phyloP scores from a whole-genome alignment of 2,888 invertebrate genomes.

The Catocala fraxini region DNA sequence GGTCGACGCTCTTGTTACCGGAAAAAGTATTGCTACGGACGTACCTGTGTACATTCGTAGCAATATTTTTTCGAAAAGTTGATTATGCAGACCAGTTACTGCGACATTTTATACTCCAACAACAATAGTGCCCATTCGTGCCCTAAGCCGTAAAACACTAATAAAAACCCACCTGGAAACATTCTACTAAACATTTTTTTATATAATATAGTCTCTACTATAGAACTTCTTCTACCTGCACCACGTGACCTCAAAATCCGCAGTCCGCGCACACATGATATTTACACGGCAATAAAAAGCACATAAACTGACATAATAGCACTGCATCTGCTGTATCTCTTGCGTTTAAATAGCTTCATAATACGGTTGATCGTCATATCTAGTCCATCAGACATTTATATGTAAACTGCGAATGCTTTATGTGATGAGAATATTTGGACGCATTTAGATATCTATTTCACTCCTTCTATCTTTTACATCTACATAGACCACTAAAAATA shows the following conservation, averaged over 20 bases:
- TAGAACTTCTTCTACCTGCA: conserved; percentile 1
- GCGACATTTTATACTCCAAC: no score
- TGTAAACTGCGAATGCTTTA: conserved; percentile 34
- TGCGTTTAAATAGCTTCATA: conserved; percentile 51
- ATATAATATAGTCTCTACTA: neutral
- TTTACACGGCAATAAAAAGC: conserved; percentile 45
- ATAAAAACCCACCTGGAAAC: neutral
- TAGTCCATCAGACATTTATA: conserved; percentile 41
- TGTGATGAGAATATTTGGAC: conserved; percentile 27
- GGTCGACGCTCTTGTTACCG: no score
- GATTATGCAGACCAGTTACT: no score
- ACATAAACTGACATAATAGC: conserved; percentile 48
- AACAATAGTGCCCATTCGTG: no score
- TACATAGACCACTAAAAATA: neutral
- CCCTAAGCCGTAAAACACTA: no score
- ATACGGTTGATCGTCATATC: conserved; percentile 48
- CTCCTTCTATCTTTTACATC: neutral
- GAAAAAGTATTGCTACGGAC: no score
- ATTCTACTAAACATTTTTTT: neutral
- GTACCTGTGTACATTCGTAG: no score
- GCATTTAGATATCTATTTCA: conserved; percentile 28
- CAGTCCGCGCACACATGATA: conserved; percentile 13
- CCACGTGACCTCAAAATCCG: conserved; percentile 10
- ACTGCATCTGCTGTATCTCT: conserved; percentile 41
- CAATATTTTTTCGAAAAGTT: no score